Evolutionary conservation across 92 coral and sea anemone genomes (phyloP).

Genomic region (Bergia sp.): DNA sequence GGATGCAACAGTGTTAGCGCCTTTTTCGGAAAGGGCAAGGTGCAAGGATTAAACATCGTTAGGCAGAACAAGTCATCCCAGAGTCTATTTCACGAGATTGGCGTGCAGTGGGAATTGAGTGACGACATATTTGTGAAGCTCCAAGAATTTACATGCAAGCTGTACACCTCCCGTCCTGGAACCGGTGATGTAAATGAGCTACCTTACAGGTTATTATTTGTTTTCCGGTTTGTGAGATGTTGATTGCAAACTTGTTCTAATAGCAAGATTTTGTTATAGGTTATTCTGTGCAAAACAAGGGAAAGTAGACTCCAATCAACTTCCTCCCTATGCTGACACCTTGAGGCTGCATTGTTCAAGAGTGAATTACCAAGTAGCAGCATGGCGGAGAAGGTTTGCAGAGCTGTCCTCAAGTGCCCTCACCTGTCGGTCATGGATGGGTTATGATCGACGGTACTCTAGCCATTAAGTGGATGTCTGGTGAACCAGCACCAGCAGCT

Average conservation of each 20-base stretch:
- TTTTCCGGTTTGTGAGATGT: conserved; percentile 5
- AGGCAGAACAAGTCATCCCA: conserved; percentile 48
- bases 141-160: conserved; percentile 56
- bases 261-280: conserved; percentile 31
- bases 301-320: conserved; percentile 56
- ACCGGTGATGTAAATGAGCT: conserved; percentile 58
- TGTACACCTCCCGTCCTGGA: conserved; percentile 52
- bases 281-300: conserved; percentile 63
- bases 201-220: conserved; percentile 41
- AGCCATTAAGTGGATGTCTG: conserved; percentile 28
- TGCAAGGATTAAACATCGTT: conserved; percentile 49
- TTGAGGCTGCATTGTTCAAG: conserved; percentile 45
- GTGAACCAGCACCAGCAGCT: conserved; percentile 11
- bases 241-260: neutral
- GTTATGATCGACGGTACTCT: conserved; percentile 38
- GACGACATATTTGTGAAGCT: conserved; percentile 49
- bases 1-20: conserved; percentile 66
- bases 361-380: conserved; percentile 64
- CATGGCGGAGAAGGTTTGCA: conserved; percentile 59
- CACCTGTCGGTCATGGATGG: conserved; percentile 63
- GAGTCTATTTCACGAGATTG: conserved; percentile 50
- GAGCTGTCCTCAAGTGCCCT: conserved; percentile 57
- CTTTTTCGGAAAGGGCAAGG: conserved; percentile 56
- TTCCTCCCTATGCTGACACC: conserved; percentile 63
- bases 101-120: conserved; percentile 49